phyloP scores from a whole-genome alignment of 2,888 invertebrate genomes.

The Leptarthrus brevirostris region DNA sequence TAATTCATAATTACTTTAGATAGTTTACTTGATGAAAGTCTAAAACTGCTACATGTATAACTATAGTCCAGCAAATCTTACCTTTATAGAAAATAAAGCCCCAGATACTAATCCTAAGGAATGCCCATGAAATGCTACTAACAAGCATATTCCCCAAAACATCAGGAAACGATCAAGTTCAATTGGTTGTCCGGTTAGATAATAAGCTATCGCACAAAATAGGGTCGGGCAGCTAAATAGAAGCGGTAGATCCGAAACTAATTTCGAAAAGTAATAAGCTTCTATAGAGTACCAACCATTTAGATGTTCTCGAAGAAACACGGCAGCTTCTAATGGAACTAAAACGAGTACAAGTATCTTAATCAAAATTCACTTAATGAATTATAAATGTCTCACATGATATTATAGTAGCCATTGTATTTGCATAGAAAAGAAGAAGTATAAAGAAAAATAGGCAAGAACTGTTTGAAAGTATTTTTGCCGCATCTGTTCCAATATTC shows the following conservation, averaged over 20 bases:
- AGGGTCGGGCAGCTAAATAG: conserved; percentile 80
- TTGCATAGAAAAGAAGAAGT: conserved; percentile 92
- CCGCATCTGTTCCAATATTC: conserved; percentile 85
- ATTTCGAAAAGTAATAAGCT: conserved; percentile 83
- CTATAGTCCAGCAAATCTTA: too few species aligned
- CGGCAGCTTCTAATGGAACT: conserved; percentile 85
- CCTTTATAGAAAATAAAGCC: conserved; percentile 76
- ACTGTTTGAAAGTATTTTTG: conserved; percentile 83
- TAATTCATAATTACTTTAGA: too few species aligned
- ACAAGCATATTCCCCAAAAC: conserved; percentile 61
- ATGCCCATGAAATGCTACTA: conserved; percentile 68
- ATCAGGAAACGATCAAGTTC: conserved; percentile 73
- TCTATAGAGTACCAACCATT: conserved; percentile 89
- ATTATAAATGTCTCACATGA: too few species aligned
- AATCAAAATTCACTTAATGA: too few species aligned
- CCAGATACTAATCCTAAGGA: conserved; percentile 81
- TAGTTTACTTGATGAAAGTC: too few species aligned
- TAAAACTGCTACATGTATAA: too few species aligned
- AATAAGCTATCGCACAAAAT: conserved; percentile 80
- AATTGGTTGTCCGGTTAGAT: conserved; percentile 80
- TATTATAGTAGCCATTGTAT: conserved; percentile 88
- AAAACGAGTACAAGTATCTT: conserved; percentile 58
- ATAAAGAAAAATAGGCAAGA: conserved; percentile 90
- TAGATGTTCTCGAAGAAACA: conserved; percentile 83
- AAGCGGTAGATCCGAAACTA: conserved; percentile 82